Conservation (phyloP, 2,113 vertebrate genomes). For the Pitta sordida region DNA sequence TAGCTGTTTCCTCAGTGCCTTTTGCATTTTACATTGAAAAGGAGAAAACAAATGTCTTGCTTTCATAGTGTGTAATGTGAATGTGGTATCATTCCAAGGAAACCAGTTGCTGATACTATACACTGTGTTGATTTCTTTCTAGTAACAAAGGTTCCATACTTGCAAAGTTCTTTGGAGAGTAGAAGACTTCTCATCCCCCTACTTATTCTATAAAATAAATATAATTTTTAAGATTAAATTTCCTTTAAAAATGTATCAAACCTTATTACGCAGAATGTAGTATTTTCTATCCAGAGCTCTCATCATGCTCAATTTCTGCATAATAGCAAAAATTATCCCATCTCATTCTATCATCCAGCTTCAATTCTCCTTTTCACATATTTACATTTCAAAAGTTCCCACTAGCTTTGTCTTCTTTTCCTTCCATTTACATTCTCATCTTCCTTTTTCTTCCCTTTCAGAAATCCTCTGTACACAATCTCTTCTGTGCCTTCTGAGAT, state of each 20-base stretch:
- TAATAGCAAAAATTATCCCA: not conserved
- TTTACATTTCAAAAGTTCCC: slow-evolving; percentile 19
- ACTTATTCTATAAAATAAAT: not conserved
- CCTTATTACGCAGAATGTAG: not conserved
- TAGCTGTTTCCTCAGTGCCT: not conserved
- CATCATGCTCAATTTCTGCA: not conserved
- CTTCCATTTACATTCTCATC: not conserved
- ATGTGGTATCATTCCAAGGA: not conserved
- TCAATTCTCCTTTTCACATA: not conserved
- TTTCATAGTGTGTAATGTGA: not conserved
- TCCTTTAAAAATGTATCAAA: not conserved
- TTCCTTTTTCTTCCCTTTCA: not conserved
- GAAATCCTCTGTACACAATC: not conserved
- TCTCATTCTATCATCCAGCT: not conserved
- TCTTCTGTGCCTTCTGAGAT: not conserved
- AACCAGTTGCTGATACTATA: not conserved
- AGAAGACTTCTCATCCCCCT: not conserved
- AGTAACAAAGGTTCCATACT: not conserved
- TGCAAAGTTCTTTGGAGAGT: not conserved
- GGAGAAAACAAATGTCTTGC: not conserved
- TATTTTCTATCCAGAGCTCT: not conserved
- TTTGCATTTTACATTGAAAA: not conserved
- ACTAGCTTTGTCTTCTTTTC: not conserved
- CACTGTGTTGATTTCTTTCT: not conserved
- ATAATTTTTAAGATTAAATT: not conserved